These are phyloP conservation scores for Agriopis leucophaearia DNA, from an alignment of 2,888 invertebrate genomes.

Conservation along the genomic window DNA sequence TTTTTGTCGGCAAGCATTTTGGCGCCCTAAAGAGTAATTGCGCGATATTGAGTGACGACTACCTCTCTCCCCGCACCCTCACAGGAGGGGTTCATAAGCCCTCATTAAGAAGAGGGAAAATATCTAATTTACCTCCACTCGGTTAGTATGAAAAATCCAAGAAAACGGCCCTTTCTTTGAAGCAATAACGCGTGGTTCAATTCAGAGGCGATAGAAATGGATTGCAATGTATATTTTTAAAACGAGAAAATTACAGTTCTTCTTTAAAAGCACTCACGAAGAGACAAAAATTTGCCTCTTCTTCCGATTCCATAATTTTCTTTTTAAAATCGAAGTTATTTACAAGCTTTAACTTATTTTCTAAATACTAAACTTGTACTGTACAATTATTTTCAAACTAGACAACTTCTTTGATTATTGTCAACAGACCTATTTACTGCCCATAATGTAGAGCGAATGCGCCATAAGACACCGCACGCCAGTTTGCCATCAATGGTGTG, in stretches of 20 bases:
- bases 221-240: slow-evolving; percentile 10
- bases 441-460: too few relatives aligned
- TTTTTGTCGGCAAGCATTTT: slow-evolving; percentile 38
- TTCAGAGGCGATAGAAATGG: slow-evolving; percentile 40
- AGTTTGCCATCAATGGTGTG: too few relatives aligned
- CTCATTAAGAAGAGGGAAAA: slow-evolving; percentile 72
- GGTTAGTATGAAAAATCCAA: slow-evolving; percentile 71
- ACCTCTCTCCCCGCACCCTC: slow-evolving; percentile 23
- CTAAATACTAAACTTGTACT: too few relatives aligned
- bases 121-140: slow-evolving; percentile 72
- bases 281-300: too few relatives aligned
- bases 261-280: too few relatives aligned
- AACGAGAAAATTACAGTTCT: neutral
- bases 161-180: slow-evolving; percentile 64
- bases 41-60: slow-evolving; percentile 65
- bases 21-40: slow-evolving; percentile 64
- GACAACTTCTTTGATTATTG: too few relatives aligned
- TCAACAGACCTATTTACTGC: too few relatives aligned
- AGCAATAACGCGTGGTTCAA: slow-evolving; percentile 53
- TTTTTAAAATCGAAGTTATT: too few relatives aligned
- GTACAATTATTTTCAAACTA: too few relatives aligned
- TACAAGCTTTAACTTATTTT: too few relatives aligned
- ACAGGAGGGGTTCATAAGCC: slow-evolving; percentile 61
- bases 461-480: too few relatives aligned
- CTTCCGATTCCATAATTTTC: too few relatives aligned